Conservation (phyloP, 2,797 vertebrate genomes). For the Acanthopagrus latus region DNA sequence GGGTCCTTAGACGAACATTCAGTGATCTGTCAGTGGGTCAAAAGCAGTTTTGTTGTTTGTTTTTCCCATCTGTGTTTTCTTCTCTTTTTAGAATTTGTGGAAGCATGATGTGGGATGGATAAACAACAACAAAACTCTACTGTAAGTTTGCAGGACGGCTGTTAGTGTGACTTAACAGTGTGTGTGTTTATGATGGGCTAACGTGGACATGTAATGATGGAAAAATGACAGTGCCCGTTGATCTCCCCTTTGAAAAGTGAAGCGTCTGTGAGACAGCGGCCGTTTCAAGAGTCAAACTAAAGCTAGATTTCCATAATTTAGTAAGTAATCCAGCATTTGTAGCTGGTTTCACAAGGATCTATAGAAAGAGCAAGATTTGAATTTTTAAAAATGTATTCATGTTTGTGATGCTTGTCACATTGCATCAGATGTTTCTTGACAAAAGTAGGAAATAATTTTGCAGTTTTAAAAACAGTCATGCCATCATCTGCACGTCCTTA, state of each 20-base stretch:
- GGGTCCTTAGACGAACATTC: background rate
- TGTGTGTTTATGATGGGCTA: background rate
- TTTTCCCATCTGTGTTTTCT: constrained; percentile 23
- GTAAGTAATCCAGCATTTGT: background rate
- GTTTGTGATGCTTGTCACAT: background rate
- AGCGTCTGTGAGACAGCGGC: background rate
- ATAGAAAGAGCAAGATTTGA: background rate
- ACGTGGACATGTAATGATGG: background rate
- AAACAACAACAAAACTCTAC: constrained; percentile 76
- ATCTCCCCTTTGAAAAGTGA: constrained; percentile 3
- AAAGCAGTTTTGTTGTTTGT: constrained; percentile 13
- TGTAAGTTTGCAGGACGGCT: constrained; percentile 70
- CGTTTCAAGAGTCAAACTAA: background rate
- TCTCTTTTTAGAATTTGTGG: constrained; percentile 79
- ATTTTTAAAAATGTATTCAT: background rate
- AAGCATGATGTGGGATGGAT: constrained; percentile 88
- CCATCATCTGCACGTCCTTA: background rate
- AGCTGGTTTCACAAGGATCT: background rate
- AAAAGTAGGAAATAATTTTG: background rate
- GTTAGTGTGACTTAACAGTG: background rate
- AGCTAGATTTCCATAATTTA: background rate
- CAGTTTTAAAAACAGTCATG: background rate
- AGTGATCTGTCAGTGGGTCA: background rate
- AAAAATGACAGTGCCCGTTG: constrained; percentile 13
- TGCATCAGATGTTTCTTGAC: constrained; percentile 2